Conservation (phyloP, 1,140 invertebrate species). For the Trypoxylus dichotomus region DNA sequence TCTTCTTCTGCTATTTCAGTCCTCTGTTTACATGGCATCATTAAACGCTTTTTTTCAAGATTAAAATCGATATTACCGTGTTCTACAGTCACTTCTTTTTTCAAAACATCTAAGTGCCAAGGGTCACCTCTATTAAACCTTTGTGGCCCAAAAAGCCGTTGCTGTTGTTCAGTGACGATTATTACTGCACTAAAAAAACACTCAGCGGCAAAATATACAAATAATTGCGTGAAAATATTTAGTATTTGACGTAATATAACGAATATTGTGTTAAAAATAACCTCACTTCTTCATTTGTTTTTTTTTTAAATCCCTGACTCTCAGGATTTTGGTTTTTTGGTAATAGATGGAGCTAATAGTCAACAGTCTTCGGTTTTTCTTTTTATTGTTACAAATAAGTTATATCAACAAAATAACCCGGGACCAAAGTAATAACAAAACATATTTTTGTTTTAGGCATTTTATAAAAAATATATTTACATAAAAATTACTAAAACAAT, state of each 20-base stretch:
- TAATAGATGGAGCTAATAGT: background rate
- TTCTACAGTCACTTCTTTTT: background rate
- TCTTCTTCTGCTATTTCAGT: background rate
- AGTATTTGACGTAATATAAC: background rate
- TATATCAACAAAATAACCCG: too few species aligned
- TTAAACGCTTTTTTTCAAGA: background rate
- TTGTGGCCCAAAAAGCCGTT: background rate
- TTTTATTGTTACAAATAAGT: too few species aligned
- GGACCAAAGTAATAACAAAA: too few species aligned
- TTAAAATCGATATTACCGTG: conserved; percentile 13
- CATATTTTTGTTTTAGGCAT: too few species aligned
- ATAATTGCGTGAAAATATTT: background rate
- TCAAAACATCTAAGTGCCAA: background rate
- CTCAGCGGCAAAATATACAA: background rate
- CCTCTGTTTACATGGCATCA: conserved; percentile 12
- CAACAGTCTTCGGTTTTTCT: too few species aligned
- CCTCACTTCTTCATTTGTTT: conserved; percentile 16
- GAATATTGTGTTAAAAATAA: background rate
- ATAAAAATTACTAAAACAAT: too few species aligned
- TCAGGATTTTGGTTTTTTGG: background rate
- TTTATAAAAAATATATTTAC: too few species aligned
- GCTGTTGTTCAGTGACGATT: background rate
- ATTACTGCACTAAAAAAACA: background rate
- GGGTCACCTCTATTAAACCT: conserved; percentile 17
- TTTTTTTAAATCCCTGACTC: background rate